These are phyloP conservation scores for Volucella inflata DNA, from an alignment of 2,888 invertebrate genomes.

Conservation along the genomic window DNA sequence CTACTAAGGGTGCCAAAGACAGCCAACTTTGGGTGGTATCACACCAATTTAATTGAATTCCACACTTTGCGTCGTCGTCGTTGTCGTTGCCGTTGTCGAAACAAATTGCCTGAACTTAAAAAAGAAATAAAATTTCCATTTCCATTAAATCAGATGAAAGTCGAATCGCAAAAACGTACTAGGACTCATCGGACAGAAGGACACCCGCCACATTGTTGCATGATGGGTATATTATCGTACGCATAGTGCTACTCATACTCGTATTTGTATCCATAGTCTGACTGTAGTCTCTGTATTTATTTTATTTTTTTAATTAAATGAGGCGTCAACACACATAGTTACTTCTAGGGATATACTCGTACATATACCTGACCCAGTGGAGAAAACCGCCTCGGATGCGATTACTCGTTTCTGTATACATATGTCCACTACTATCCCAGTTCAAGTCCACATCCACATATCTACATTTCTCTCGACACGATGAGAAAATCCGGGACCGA, in stretches of 20 bases:
- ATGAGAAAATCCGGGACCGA: slow-evolving; percentile 5
- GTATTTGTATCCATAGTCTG: slow-evolving; percentile 14
- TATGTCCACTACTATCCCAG: slow-evolving; percentile 7
- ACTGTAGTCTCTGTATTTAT: background rate
- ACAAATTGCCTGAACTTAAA: slow-evolving; percentile 58
- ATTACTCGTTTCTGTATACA: too few species aligned
- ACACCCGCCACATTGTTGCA: slow-evolving; percentile 57
- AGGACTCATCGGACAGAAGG: background rate
- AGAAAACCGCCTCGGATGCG: background rate
- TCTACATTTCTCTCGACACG: background rate
- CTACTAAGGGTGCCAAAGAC: background rate
- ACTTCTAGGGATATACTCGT: too few species aligned
- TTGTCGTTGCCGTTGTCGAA: slow-evolving; percentile 3
- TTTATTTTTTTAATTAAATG: slow-evolving; percentile 45
- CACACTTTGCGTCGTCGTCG: slow-evolving; percentile 12
- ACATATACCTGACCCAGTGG: slow-evolving; percentile 57
- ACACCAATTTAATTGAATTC: slow-evolving; percentile 56
- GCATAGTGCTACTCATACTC: too few species aligned
- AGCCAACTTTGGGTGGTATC: background rate
- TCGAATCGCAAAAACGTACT: slow-evolving; percentile 16
- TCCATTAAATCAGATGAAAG: slow-evolving; percentile 59
- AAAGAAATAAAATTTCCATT: slow-evolving; percentile 64
- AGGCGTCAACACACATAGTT: slow-evolving; percentile 33
- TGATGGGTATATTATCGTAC: slow-evolving; percentile 7
- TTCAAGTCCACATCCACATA: background rate